phyloP scores from a whole-genome alignment of 2,113 vertebrate genomes.

The Chlamydotis undulata region DNA sequence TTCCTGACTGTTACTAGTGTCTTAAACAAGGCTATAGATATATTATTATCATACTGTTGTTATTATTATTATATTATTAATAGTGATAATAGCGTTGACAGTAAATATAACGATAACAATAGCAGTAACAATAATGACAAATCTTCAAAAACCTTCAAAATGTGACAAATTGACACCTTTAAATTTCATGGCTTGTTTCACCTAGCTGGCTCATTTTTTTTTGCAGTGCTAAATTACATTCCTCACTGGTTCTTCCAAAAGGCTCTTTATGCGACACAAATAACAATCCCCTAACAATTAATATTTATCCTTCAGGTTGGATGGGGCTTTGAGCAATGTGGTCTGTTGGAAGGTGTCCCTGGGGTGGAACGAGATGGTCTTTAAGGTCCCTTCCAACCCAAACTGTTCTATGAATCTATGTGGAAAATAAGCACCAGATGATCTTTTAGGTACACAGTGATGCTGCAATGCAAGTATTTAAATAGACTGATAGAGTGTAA shows the following conservation, averaged over 20 bases:
- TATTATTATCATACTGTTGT: too few species aligned
- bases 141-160: neutral
- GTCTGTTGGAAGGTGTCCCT: too few species aligned
- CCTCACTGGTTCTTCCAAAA: neutral
- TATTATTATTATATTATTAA: neutral
- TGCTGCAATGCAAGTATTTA: too few species aligned
- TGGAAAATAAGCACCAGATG: too few species aligned
- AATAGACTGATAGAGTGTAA: too few species aligned
- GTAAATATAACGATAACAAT: neutral
- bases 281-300: neutral
- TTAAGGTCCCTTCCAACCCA: too few species aligned
- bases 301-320: neutral
- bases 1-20: too few species aligned
- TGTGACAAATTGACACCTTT: neutral
- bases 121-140: neutral
- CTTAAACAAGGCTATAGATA: neutral
- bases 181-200: neutral
- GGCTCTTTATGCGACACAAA: neutral
- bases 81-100: neutral
- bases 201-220: neutral
- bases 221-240: neutral
- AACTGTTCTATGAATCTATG: too few species aligned
- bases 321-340: too few species aligned
- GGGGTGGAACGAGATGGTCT: too few species aligned
- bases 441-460: too few species aligned